Conservation (phyloP, 2,888 invertebrate species). For the Pterostichus niger region DNA sequence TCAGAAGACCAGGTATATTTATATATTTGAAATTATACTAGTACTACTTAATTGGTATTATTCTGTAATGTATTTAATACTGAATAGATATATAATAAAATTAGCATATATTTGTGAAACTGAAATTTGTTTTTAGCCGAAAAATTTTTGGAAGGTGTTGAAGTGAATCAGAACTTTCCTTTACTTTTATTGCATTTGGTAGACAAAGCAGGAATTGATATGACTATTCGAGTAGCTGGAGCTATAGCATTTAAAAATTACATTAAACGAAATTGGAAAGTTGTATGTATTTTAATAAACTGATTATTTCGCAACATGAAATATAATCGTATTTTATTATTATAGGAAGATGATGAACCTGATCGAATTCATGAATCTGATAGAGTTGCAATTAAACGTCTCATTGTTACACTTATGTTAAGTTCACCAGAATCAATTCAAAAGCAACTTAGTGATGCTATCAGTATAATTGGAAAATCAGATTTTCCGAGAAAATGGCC, state of each 20-base stretch:
- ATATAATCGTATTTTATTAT: slow-evolving; percentile 62
- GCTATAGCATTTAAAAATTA: slow-evolving; percentile 98
- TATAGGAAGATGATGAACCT: slow-evolving; percentile 83
- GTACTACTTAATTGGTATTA: slow-evolving; percentile 13
- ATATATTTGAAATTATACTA: not conserved
- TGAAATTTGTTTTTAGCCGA: slow-evolving; percentile 84
- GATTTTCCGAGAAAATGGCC: slow-evolving; percentile 99
- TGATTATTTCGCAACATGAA: not conserved
- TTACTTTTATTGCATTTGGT: slow-evolving; percentile 91
- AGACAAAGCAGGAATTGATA: slow-evolving; percentile 88
- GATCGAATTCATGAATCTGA: slow-evolving; percentile 91
- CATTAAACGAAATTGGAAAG: slow-evolving; percentile 96
- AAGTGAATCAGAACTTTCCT: slow-evolving; percentile 94
- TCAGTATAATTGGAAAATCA: slow-evolving; percentile 96
- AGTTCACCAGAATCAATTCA: slow-evolving; percentile 94
- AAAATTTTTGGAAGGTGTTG: slow-evolving; percentile 93
- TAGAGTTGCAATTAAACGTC: slow-evolving; percentile 88
- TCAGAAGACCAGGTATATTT: slow-evolving; percentile 88
- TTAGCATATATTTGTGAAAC: not conserved
- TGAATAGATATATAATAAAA: not conserved
- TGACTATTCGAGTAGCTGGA: slow-evolving; percentile 89
- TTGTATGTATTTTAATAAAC: slow-evolving; percentile 80
- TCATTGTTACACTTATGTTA: slow-evolving; percentile 95
- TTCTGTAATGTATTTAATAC: slow-evolving; percentile 2
- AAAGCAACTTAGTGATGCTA: slow-evolving; percentile 96